Conservation (phyloP, 2,797 vertebrate species). For the Phataginus tetradactyla region DNA sequence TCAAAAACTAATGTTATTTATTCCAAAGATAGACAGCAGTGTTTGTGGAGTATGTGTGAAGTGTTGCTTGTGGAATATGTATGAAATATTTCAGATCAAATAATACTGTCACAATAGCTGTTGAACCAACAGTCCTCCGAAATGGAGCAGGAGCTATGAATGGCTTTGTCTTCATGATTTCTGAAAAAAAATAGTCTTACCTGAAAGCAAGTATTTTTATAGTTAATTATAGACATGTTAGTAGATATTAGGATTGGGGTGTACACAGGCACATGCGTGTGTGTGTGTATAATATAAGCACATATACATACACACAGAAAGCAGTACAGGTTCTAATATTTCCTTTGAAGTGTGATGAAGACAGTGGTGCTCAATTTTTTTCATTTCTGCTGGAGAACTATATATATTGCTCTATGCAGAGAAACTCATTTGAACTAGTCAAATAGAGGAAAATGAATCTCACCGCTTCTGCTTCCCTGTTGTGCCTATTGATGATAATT, state of each 20-base stretch:
- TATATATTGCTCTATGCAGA: neutral
- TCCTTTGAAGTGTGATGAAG: conserved; percentile 7
- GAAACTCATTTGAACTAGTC: conserved; percentile 56
- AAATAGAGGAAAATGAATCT: conserved; percentile 55
- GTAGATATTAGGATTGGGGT: neutral
- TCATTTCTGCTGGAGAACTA: conserved; percentile 27
- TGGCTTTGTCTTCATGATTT: neutral
- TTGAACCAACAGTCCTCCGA: neutral
- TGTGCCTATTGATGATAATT: conserved; percentile 46
- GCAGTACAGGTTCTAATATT: neutral
- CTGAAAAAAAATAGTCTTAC: conserved; percentile 25
- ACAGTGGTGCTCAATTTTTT: neutral
- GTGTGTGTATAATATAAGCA: neutral
- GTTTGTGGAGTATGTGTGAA: conserved; percentile 46
- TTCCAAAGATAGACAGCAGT: conserved; percentile 27
- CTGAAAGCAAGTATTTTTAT: neutral
- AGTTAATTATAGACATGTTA: neutral
- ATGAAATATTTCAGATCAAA: conserved; percentile 31
- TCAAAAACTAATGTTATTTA: conserved; percentile 65
- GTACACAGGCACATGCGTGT: no score
- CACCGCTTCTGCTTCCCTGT: neutral
- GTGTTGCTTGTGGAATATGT: neutral
- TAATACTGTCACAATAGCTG: conserved; percentile 31
- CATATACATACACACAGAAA: neutral
- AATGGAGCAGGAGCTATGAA: neutral